Conservation (phyloP, 2,113 vertebrate genomes). For the Pseudolaguvia tuberculata region DNA sequence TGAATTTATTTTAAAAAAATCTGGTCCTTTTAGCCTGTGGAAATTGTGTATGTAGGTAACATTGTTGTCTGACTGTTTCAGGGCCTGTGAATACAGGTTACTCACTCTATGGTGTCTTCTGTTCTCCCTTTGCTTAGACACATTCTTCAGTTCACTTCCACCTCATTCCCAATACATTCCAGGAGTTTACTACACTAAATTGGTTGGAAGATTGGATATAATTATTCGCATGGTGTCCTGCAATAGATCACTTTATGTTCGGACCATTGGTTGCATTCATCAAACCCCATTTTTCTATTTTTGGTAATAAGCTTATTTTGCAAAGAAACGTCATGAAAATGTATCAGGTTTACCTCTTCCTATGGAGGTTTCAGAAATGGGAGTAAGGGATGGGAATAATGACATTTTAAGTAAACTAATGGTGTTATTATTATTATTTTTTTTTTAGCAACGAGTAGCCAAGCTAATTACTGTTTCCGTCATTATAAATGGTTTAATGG, state of each 20-base stretch:
- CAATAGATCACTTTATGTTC: no score
- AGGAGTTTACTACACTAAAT: not conserved
- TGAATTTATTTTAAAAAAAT: not conserved
- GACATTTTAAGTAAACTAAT: no score
- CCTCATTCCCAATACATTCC: not conserved
- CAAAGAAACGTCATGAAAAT: no score
- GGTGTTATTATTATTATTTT: no score
- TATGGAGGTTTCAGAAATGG: not conserved
- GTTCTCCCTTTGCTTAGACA: not conserved
- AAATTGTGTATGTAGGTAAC: not conserved
- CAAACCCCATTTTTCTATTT: no score
- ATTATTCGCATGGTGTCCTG: not conserved
- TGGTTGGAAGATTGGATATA: not conserved
- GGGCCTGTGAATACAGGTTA: not conserved
- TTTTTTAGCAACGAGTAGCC: no score
- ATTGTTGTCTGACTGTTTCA: not conserved
- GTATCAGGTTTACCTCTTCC: not conserved
- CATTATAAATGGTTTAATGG: no score
- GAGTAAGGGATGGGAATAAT: no score
- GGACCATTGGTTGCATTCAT: no score
- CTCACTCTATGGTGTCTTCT: not conserved
- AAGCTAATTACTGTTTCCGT: no score
- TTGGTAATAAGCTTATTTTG: not conserved
- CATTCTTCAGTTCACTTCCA: no score
- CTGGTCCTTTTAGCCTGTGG: not conserved